Percentiles rank a stretch among this genome's conserved stretches.
Evolutionary conservation across 2,797 vertebrate species (phyloP).

Genomic region (Monodelphis domestica): DNA sequence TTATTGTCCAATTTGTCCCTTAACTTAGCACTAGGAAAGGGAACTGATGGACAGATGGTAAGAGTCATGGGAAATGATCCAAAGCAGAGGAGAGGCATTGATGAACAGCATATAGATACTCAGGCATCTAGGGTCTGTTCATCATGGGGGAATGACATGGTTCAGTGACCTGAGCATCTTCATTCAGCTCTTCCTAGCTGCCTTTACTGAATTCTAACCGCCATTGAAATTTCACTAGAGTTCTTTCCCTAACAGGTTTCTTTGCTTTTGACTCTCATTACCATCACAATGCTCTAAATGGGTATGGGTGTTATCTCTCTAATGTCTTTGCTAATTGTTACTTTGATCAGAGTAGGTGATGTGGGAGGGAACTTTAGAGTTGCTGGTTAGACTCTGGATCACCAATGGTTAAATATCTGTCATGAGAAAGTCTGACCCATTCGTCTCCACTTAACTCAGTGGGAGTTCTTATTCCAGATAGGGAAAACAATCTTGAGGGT

Average conservation of each 20-base stretch:
- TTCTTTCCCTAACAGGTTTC: neutral
- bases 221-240: slow-evolving; percentile 35
- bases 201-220: neutral
- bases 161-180: neutral
- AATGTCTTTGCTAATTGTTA: slow-evolving; percentile 60
- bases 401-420: slow-evolving; percentile 67
- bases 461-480: slow-evolving; percentile 44
- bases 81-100: slow-evolving; percentile 27
- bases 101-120: slow-evolving; percentile 29
- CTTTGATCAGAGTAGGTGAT: neutral
- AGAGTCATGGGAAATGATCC: slow-evolving; percentile 22
- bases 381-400: slow-evolving; percentile 78
- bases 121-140: neutral
- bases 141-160: too few relatives aligned
- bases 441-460: slow-evolving; percentile 21
- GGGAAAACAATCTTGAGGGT: slow-evolving; percentile 20
- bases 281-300: neutral
- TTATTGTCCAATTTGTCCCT: slow-evolving; percentile 38
- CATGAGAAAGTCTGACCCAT: slow-evolving; percentile 38
- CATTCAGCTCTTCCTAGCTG: neutral
- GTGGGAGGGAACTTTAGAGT: slow-evolving; percentile 17
- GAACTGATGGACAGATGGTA: neutral
- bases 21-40: slow-evolving; percentile 16
- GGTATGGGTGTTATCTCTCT: slow-evolving; percentile 54
- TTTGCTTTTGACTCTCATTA: neutral